Conservation (phyloP, 2,797 vertebrate species). For the Hypotaenidia philippensis region DNA sequence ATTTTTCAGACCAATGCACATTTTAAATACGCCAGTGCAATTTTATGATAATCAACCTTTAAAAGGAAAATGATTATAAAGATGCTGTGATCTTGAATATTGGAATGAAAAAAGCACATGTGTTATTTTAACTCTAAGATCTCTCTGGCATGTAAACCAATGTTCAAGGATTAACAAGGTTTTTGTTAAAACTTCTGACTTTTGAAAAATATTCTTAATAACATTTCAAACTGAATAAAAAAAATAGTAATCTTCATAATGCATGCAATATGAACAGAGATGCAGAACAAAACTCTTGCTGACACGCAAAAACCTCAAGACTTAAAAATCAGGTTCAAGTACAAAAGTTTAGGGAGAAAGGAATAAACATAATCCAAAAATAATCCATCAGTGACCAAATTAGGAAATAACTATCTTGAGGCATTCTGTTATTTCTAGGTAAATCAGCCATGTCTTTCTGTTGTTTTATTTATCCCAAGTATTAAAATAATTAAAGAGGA, state of each 20-base stretch:
- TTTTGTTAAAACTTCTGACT: neutral
- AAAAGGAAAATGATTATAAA: neutral
- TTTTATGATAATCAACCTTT: neutral
- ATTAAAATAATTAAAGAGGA: constrained; percentile 61
- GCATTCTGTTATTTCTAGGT: neutral
- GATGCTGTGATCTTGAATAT: neutral
- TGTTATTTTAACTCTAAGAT: neutral
- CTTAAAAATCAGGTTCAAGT: neutral
- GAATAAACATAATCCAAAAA: neutral
- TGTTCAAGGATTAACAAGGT: neutral
- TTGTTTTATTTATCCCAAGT: constrained; percentile 42
- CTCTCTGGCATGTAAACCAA: neutral
- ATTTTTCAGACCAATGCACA: neutral
- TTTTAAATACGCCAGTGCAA: neutral
- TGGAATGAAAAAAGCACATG: neutral
- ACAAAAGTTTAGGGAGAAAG: neutral
- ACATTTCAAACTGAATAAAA: neutral
- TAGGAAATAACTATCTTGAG: neutral
- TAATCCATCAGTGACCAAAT: neutral
- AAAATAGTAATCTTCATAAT: neutral
- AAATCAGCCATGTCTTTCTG: constrained; percentile 6
- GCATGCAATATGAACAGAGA: neutral
- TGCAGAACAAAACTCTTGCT: neutral
- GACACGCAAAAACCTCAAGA: neutral
- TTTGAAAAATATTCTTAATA: neutral